Base-by-base conservation (phyloP, 2,113 vertebrate genomes). In the Protomyctophum bolini region DNA sequence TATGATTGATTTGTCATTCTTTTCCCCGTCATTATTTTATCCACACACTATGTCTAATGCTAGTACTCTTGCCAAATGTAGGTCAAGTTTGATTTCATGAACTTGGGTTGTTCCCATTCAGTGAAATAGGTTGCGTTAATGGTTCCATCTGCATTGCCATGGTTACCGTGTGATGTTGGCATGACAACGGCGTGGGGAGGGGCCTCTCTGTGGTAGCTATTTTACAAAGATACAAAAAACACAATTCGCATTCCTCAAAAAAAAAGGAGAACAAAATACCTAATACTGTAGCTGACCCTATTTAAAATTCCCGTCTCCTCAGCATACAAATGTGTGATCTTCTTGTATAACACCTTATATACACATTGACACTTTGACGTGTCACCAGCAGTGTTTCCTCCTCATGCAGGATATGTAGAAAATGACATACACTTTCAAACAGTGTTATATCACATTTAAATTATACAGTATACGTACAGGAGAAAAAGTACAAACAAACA, bases 401-500 rank as follows among this genome's bases (percentile, higher is more conserved):
- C 5, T 41, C 3, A 41, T 41, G 21, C 21, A 21, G 56, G 56
- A 46, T 51, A 56, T 54, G 66, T 56, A 67, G 50, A 70, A 82
- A 86, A 78, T 21, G 4, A 63, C 68, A 12, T 14, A 3, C 47
- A 41, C 66, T 65, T 66, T 73, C 28, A 68, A 71, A 80, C 15
- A 57, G 14, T 58, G 7, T 66, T 55, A 54, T 14, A 87, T 79
- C 52, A 84, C 79, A 70, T 4, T 41, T 3, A 41, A 41, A 41
- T 1, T 21, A 3, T 41, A 41, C 33, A 41, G 33, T 6, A 21
- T 21, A 86, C 71, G 52, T 80, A 85, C 41, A 79, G 76, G 75
- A 87, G 66, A 77, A 83, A 21, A 63, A 78, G 66, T 82, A 91
- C 81, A 88, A 87, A 85, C 87, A 21, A 91, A 80, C 72, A 91